Percentiles rank a stretch among this genome's conserved stretches.
These are phyloP conservation scores for Eutrigla gurnardus DNA, from an alignment of 2,797 vertebrate species.

Conservation along the genomic window DNA sequence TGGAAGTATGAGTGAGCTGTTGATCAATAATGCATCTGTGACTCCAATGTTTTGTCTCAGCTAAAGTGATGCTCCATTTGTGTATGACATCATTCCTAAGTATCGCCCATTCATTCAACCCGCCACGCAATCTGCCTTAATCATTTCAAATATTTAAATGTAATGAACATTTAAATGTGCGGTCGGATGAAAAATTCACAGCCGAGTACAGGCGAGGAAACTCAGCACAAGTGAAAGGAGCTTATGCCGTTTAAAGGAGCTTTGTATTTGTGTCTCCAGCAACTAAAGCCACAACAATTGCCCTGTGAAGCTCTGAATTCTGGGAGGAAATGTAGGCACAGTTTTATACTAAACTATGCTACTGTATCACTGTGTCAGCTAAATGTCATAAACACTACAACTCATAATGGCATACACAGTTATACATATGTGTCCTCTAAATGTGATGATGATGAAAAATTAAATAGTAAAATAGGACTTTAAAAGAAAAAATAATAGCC, in stretches of 20 bases:
- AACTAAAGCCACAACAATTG: background rate
- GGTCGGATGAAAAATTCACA: slow-evolving; percentile 31
- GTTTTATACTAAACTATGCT: background rate
- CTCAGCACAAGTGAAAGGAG: slow-evolving; percentile 14
- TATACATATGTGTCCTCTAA: too few relatives aligned
- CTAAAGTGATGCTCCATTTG: slow-evolving; percentile 22
- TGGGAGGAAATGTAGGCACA: background rate
- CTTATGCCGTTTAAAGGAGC: background rate
- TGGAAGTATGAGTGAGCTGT: background rate
- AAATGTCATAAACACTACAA: background rate
- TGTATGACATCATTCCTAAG: background rate
- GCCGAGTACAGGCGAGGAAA: slow-evolving; percentile 12
- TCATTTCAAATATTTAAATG: slow-evolving; percentile 22
- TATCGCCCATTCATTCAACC: slow-evolving; percentile 14
- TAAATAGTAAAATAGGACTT: background rate
- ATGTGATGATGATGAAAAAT: background rate
- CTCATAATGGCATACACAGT: background rate
- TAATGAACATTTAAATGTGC: slow-evolving; percentile 39
- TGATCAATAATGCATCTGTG: slow-evolving; percentile 47
- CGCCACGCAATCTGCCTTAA: slow-evolving; percentile 13
- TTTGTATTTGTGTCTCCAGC: background rate
- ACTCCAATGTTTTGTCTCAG: slow-evolving; percentile 22
- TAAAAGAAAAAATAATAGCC: background rate
- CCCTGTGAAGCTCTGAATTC: background rate
- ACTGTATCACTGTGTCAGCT: background rate